Evolutionary conservation across 2,797 vertebrate species (phyloP).

Genomic region (Epinephelus awoara): DNA sequence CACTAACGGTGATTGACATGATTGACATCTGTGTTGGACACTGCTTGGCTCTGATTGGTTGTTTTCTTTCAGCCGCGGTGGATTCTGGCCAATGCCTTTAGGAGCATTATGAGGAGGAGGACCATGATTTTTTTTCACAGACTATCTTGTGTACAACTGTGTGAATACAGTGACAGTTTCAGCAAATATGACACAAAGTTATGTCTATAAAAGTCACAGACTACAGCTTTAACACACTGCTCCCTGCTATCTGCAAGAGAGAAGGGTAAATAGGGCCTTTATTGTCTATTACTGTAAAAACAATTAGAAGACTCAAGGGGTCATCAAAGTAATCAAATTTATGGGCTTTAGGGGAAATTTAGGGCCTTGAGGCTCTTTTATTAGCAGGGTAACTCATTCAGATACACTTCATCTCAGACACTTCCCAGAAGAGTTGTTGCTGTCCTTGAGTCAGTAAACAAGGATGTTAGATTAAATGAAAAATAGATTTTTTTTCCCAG

Average conservation of each 20-base stretch:
- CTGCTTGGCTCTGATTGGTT: too few species aligned
- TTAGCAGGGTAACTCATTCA: conserved; percentile 31
- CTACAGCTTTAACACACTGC: too few species aligned
- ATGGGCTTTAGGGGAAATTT: conserved; percentile 21
- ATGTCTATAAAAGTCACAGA: too few species aligned
- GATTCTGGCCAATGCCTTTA: too few species aligned
- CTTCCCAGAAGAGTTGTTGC: conserved; percentile 29
- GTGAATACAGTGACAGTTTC: too few species aligned
- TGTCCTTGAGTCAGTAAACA: conserved; percentile 51
- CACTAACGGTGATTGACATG: too few species aligned
- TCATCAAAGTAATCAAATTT: conserved; percentile 43
- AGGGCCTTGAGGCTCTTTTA: conserved; percentile 23
- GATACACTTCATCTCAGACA: conserved; percentile 29
- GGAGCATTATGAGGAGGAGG: too few species aligned
- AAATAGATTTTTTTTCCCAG: conserved; percentile 20
- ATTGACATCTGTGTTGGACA: too few species aligned
- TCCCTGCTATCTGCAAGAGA: not conserved
- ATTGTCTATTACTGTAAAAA: conserved; percentile 19
- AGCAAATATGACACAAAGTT: too few species aligned
- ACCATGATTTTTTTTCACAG: too few species aligned
- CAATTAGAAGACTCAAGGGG: conserved; percentile 26
- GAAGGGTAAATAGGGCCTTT: not conserved
- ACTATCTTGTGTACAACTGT: too few species aligned
- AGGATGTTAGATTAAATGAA: conserved; percentile 42
- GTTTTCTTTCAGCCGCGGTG: too few species aligned